A percentile compares a stretch with the other conserved stretches of the same genome.
phyloP scores from a whole-genome alignment of 2,113 vertebrate species.

The Cochlearius cochlearius region DNA sequence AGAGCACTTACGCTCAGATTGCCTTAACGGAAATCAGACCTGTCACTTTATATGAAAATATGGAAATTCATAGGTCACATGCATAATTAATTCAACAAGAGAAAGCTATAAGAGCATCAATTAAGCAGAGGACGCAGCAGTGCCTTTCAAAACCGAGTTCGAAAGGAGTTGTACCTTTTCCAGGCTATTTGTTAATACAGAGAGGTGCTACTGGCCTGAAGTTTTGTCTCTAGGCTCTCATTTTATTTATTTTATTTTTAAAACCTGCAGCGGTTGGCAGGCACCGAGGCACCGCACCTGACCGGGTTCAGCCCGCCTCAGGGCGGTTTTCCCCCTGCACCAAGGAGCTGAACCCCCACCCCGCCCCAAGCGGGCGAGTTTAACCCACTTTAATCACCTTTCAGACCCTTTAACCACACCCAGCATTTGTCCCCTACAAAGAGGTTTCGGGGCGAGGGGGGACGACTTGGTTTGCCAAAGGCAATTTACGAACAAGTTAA shows the following conservation, averaged over 20 bases:
- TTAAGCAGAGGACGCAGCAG: not conserved
- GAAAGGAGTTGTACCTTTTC: not conserved
- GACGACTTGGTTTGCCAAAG: not conserved
- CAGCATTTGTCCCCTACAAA: not conserved
- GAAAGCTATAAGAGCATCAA: not conserved
- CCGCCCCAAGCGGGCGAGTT: not conserved
- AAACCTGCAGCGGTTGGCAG: not conserved
- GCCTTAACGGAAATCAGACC: not conserved
- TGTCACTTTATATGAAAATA: not conserved
- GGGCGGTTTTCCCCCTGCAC: not conserved
- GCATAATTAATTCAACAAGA: constrained; percentile 44
- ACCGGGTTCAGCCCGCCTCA: not conserved
- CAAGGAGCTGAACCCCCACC: not conserved
- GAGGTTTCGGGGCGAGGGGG: not conserved
- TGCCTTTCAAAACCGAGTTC: not conserved
- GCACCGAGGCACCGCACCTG: not conserved
- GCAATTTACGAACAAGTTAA: not conserved
- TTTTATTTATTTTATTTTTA: fast-evolving
- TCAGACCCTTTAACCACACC: not conserved
- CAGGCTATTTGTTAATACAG: not conserved
- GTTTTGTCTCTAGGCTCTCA: not conserved
- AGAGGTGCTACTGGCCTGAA: not conserved
- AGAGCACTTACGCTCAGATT: not conserved
- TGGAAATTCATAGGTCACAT: not conserved
- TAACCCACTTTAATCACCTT: not conserved